Percentiles rank a stretch among this genome's conserved stretches.
phyloP scores from a whole-genome alignment of 2,888 invertebrate genomes.

The Tenthredo notha region DNA sequence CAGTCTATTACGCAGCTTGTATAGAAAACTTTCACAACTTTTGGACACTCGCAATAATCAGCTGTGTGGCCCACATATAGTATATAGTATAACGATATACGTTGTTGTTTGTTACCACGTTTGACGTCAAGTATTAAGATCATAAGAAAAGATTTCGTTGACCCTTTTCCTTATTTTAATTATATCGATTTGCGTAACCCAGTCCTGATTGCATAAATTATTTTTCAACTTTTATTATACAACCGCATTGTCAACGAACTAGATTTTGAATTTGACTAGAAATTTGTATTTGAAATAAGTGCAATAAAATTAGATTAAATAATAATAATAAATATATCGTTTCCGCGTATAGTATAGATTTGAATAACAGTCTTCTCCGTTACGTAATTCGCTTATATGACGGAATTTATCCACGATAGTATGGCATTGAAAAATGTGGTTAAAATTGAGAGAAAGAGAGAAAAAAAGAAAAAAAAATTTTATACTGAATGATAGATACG shows the following conservation, averaged over 20 bases:
- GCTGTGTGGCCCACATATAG: background rate
- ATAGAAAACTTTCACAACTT: slow-evolving; percentile 42
- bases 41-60: slow-evolving; percentile 10
- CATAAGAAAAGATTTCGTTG: slow-evolving; percentile 13
- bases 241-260: background rate
- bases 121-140: background rate
- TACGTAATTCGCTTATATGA: background rate
- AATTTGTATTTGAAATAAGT: background rate
- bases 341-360: background rate
- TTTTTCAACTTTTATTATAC: background rate
- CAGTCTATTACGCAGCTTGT: slow-evolving; percentile 14
- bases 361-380: background rate
- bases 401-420: slow-evolving; percentile 12
- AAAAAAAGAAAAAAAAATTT: background rate
- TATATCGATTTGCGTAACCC: slow-evolving; percentile 9
- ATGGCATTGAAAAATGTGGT: background rate
- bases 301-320: background rate
- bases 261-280: background rate
- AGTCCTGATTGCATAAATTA: background rate
- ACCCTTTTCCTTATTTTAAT: slow-evolving; percentile 17
- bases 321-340: background rate
- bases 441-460: background rate
- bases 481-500: background rate
- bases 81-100: background rate
- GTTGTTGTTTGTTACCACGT: background rate